Evolutionary conservation across 1,140 invertebrate genomes (phyloP).

Genomic region (Heliconius melpomene): DNA sequence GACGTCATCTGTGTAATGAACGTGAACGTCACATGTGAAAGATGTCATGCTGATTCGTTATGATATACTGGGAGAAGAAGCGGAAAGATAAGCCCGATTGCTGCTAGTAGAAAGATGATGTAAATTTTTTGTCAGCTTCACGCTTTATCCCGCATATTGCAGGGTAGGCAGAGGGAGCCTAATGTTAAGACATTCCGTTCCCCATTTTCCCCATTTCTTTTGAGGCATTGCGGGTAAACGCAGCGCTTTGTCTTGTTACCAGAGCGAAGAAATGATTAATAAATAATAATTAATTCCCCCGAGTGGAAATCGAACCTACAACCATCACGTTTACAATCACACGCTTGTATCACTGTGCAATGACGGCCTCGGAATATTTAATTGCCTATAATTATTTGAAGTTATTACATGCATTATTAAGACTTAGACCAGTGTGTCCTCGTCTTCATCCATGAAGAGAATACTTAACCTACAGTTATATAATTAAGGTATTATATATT

Average conservation of each 20-base stretch:
- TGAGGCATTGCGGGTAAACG: too few relatives aligned
- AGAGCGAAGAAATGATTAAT: too few relatives aligned
- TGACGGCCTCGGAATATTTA: too few relatives aligned
- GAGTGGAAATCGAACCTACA: too few relatives aligned
- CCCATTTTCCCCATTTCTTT: too few relatives aligned
- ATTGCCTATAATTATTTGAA: not conserved
- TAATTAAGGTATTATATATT: not conserved
- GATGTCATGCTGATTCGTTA: not conserved
- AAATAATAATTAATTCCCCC: too few relatives aligned
- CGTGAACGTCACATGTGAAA: not conserved
- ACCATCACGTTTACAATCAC: too few relatives aligned
- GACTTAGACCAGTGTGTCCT: not conserved
- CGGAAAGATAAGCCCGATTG: not conserved
- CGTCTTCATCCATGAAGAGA: not conserved
- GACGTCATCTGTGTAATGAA: conserved; percentile 10
- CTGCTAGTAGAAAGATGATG: not conserved
- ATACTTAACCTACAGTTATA: not conserved
- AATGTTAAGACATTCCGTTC: too few relatives aligned
- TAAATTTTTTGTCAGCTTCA: too few relatives aligned
- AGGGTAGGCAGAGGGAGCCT: too few relatives aligned
- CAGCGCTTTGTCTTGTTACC: too few relatives aligned
- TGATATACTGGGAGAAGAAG: not conserved
- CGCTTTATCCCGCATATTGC: too few relatives aligned
- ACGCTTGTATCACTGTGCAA: not conserved
- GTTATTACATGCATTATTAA: not conserved